Conservation (phyloP, 2,113 vertebrate genomes). For the human region DNA sequence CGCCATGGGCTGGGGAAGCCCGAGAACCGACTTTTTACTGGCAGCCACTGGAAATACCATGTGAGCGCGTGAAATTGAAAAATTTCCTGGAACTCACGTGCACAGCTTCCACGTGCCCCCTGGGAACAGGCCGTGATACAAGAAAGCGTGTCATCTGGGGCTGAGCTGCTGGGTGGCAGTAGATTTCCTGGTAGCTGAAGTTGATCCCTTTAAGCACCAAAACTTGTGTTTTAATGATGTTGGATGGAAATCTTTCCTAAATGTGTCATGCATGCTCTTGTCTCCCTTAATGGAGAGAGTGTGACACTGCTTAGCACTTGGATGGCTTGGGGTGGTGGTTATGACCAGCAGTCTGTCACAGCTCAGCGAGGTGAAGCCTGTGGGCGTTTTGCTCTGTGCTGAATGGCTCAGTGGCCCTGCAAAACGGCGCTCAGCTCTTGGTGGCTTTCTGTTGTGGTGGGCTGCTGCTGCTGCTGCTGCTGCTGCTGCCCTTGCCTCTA, state of each 20-base stretch:
- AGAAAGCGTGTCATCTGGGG: neutral
- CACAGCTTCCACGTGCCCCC: neutral
- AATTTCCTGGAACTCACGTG: neutral
- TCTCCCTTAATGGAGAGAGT: neutral
- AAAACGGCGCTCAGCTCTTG: neutral
- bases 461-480: neutral
- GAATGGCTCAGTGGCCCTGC: neutral
- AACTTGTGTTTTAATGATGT: neutral
- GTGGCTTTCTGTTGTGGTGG: neutral
- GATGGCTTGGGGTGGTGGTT: neutral
- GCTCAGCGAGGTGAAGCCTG: neutral
- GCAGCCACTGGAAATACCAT: neutral
- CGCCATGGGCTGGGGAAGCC: neutral
- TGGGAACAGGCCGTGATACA: neutral
- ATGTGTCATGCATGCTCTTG: neutral
- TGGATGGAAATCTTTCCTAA: neutral
- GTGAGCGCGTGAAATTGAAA: neutral
- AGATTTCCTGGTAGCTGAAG: neutral
- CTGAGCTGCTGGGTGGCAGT: neutral
- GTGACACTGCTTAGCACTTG: neutral
- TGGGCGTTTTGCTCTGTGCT: neutral
- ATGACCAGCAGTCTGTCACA: neutral
- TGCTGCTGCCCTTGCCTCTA: neutral
- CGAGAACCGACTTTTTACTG: neutral
- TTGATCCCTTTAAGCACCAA: slow-evolving; percentile 60